phyloP scores from a whole-genome alignment of 2,113 vertebrate genomes.

The Nycticebus coucang region DNA sequence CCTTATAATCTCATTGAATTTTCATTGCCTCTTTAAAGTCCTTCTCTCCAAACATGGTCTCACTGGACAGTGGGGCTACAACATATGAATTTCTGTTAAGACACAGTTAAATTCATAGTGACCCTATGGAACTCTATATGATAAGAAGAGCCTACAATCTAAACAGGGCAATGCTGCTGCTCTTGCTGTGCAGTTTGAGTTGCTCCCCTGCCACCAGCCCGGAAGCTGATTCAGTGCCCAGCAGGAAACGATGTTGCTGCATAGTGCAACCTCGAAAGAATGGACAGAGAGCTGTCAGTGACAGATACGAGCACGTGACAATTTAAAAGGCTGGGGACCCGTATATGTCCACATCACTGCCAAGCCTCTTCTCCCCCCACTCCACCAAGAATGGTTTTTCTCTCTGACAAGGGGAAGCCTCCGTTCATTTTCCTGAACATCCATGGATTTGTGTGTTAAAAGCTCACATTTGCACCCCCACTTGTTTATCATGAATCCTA shows the following conservation, averaged over 20 bases:
- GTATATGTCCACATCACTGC: conserved; percentile 65
- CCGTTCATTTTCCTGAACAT: conserved; percentile 69
- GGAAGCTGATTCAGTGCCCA: conserved; percentile 49
- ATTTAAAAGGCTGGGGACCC: conserved; percentile 69
- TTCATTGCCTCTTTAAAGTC: not conserved
- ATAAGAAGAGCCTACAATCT: not conserved
- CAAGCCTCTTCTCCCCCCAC: conserved; percentile 64
- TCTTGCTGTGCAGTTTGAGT: not conserved
- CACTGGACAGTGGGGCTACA: not conserved
- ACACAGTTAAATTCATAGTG: not conserved
- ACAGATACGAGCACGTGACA: conserved; percentile 36
- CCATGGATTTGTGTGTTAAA: conserved; percentile 58
- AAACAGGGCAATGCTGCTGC: not conserved
- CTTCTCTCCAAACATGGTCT: not conserved
- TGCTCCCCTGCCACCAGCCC: not conserved
- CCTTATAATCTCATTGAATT: not conserved
- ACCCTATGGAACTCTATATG: not conserved
- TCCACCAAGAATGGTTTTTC: conserved; percentile 70
- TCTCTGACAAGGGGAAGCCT: conserved; percentile 74
- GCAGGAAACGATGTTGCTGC: not conserved
- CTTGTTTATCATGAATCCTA: not conserved
- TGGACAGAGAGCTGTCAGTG: not conserved
- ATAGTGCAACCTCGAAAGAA: not conserved
- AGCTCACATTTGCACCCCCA: conserved; percentile 64
- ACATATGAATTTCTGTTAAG: not conserved